A percentile compares a stretch with the other conserved stretches of the same genome.
These are phyloP conservation scores for Melanerpes formicivorus DNA, from an alignment of 2,113 vertebrate species.

Conservation along the genomic window DNA sequence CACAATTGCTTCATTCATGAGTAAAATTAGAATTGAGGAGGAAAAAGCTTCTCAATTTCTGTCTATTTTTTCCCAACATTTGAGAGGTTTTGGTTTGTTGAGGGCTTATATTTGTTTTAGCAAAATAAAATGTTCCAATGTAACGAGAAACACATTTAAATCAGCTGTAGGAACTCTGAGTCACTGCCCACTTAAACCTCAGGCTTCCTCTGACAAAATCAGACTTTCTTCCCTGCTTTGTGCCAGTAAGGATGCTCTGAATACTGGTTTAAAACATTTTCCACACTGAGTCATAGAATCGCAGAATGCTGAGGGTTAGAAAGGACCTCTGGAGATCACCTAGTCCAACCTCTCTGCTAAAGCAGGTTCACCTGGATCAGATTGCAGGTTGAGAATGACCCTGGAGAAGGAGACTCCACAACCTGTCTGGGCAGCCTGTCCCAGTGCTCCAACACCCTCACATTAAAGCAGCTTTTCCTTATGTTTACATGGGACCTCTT, in stretches of 20 bases:
- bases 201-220: neutral
- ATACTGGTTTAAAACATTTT: neutral
- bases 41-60: constrained; percentile 8
- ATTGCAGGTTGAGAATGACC: no score
- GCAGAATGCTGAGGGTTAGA: no score
- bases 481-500: no score
- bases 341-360: no score
- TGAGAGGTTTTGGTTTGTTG: constrained; percentile 5
- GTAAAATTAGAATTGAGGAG: constrained; percentile 43
- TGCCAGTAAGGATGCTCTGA: neutral
- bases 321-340: no score
- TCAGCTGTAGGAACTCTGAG: constrained; percentile 18
- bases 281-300: no score
- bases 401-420: no score
- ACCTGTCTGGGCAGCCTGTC: no score
- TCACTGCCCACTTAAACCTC: neutral
- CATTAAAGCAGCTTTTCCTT: no score
- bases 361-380: no score
- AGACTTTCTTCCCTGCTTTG: neutral
- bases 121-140: neutral
- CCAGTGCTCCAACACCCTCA: no score
- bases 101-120: neutral
- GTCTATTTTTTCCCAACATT: neutral
- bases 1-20: constrained; percentile 49
- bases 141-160: constrained; percentile 21